These are phyloP conservation scores for Agrilus biguttatus DNA, from an alignment of 2,888 invertebrate species.

Conservation along the genomic window DNA sequence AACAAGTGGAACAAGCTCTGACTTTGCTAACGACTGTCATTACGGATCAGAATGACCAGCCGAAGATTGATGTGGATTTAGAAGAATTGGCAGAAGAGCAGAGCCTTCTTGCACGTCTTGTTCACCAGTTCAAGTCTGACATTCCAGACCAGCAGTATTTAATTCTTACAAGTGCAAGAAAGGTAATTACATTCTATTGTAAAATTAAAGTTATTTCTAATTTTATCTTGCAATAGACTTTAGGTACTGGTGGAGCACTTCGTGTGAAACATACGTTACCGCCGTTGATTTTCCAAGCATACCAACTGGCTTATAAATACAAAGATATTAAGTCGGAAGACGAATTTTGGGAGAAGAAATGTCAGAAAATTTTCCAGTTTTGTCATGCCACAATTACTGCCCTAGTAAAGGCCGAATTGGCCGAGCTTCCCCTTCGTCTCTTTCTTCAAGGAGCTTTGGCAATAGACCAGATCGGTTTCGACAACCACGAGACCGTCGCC, in stretches of 20 bases:
- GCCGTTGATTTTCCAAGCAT: conserved; percentile 88
- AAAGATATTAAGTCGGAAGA: conserved; percentile 68
- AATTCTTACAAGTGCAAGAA: conserved; percentile 77
- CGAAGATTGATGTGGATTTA: conserved; percentile 51
- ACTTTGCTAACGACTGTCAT: conserved; percentile 71
- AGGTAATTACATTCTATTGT: conserved; percentile 30
- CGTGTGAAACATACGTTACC: conserved; percentile 86
- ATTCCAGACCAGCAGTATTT: conserved; percentile 77
- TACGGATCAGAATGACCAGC: conserved; percentile 68
- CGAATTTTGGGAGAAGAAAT: conserved; percentile 96
- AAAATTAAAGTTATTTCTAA: neutral
- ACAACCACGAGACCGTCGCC: conserved; percentile 91
- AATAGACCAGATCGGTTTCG: conserved; percentile 81
- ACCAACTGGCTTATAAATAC: conserved; percentile 74
- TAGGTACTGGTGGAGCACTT: conserved; percentile 80
- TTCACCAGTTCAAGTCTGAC: conserved; percentile 70
- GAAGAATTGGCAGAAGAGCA: conserved; percentile 98
- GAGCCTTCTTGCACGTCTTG: conserved; percentile 75
- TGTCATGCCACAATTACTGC: conserved; percentile 92
- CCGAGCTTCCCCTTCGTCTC: conserved; percentile 82
- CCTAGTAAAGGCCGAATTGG: conserved; percentile 86
- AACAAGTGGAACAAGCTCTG: conserved; percentile 52
- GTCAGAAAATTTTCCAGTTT: conserved; percentile 95
- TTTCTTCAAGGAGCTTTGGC: conserved; percentile 93
- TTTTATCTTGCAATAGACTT: conserved; percentile 29